A percentile compares a stretch with the other conserved stretches of the same genome.
Evolutionary conservation across 2,888 invertebrate genomes (phyloP).

Genomic region (Watsonalla binaria): DNA sequence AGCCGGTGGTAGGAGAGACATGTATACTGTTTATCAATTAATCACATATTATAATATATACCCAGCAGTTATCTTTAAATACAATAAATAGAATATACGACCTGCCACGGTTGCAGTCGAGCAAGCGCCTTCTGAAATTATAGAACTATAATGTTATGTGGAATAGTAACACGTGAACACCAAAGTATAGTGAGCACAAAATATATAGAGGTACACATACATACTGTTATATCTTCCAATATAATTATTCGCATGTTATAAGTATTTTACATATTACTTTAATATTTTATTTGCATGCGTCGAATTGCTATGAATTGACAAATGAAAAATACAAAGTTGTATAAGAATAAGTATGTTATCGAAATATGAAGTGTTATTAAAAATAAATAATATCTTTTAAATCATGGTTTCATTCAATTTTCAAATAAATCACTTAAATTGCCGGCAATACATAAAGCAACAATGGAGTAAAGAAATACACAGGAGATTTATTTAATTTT

Average conservation of each 20-base stretch:
- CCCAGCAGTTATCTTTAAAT: too few relatives aligned
- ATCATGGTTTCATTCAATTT: conserved; percentile 19
- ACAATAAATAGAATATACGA: not conserved
- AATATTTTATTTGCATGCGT: conserved; percentile 47
- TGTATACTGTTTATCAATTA: not conserved
- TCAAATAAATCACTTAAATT: too few relatives aligned
- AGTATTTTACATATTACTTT: conserved; percentile 21
- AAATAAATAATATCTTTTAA: conserved; percentile 52
- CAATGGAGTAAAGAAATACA: not conserved
- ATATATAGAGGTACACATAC: conserved; percentile 27
- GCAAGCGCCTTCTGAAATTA: conserved; percentile 15
- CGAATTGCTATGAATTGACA: conserved; percentile 39
- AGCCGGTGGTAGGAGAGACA: too few relatives aligned
- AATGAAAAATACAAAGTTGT: conserved; percentile 34
- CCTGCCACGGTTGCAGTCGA: not conserved
- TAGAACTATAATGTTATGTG: conserved; percentile 9
- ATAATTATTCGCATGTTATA: conserved; percentile 26
- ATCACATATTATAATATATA: not conserved
- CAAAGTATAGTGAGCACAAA: conserved; percentile 36
- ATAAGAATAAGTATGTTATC: conserved; percentile 46
- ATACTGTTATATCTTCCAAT: conserved; percentile 4
- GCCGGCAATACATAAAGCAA: too few relatives aligned
- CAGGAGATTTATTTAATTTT: conserved; percentile 25
- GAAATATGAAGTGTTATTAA: conserved; percentile 50
- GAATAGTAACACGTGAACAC: not conserved